Conservation (phyloP, 2,888 invertebrate genomes). For the Hyposoter dolosus region DNA sequence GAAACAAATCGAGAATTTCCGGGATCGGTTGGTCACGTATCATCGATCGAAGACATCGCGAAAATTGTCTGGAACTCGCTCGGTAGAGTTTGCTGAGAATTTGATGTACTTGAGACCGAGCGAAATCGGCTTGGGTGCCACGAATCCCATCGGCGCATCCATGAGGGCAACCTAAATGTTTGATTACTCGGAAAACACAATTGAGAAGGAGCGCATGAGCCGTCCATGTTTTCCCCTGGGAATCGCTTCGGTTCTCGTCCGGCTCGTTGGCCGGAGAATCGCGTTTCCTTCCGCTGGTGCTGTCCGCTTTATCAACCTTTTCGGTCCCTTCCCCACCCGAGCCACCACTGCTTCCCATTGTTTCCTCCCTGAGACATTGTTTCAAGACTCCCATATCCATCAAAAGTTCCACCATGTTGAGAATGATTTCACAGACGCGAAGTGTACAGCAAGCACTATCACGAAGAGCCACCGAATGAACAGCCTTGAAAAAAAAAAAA, state of each 20-base stretch:
- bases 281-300: conserved; percentile 72
- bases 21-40: conserved; percentile 91
- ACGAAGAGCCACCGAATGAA: conserved; percentile 94
- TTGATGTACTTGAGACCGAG: conserved; percentile 94
- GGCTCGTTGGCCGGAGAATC: conserved; percentile 75
- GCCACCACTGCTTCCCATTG: conserved; percentile 84
- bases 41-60: conserved; percentile 90
- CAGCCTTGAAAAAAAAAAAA: conserved; percentile 87
- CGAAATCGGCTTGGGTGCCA: conserved; percentile 95
- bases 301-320: conserved; percentile 74
- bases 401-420: conserved; percentile 96
- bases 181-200: conserved; percentile 90
- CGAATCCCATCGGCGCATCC: conserved; percentile 93
- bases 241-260: conserved; percentile 71
- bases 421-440: conserved; percentile 95
- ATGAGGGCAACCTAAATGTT: conserved; percentile 97
- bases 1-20: conserved; percentile 96
- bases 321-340: conserved; percentile 72
- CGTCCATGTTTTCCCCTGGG: conserved; percentile 79
- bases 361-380: conserved; percentile 86
- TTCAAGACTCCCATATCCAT: conserved; percentile 95
- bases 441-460: conserved; percentile 94
- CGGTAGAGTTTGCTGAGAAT: conserved; percentile 92
- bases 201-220: conserved; percentile 92
- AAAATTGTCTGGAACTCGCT: conserved; percentile 88